Evolutionary conservation across 2,888 invertebrate species (phyloP).

Genomic region (Drosophila merina): DNA sequence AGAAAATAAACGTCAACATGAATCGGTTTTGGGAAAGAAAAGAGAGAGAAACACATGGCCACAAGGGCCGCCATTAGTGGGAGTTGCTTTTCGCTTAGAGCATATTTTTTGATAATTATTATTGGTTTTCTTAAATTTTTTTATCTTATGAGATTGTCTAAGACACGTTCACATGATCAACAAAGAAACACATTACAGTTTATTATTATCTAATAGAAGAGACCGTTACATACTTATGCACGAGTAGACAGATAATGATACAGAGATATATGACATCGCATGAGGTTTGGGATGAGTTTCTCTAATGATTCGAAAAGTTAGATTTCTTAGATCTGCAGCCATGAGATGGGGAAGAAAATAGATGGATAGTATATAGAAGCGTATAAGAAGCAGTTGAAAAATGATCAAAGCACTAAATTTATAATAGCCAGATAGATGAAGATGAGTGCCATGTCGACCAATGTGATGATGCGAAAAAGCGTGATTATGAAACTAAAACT

Average conservation of each 20-base stretch:
- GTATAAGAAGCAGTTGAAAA: slow-evolving; percentile 36
- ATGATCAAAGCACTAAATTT: slow-evolving; percentile 32
- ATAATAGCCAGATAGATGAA: slow-evolving; percentile 22
- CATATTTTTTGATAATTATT: slow-evolving; percentile 2
- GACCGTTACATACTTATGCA: slow-evolving; percentile 45
- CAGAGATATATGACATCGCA: slow-evolving; percentile 44
- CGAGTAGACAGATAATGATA: slow-evolving; percentile 51
- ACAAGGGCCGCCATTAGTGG: slow-evolving; percentile 72
- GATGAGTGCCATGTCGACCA: slow-evolving; percentile 3
- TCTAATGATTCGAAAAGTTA: slow-evolving; percentile 39
- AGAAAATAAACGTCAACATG: slow-evolving; percentile 40
- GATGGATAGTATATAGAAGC: slow-evolving; percentile 24
- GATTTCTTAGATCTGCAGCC: slow-evolving; percentile 13
- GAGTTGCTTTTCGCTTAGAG: slow-evolving; percentile 47
- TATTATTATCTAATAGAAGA: slow-evolving; percentile 29
- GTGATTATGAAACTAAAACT: slow-evolving; percentile 20
- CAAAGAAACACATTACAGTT: slow-evolving; percentile 35
- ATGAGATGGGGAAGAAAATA: slow-evolving; percentile 19
- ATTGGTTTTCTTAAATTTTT: slow-evolving; percentile 2
- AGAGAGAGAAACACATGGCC: slow-evolving; percentile 59
- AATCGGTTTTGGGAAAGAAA: slow-evolving; percentile 57
- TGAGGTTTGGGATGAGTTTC: slow-evolving; percentile 37
- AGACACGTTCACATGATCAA: slow-evolving; percentile 62
- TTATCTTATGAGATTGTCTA: slow-evolving; percentile 27
- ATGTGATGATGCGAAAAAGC: slow-evolving; percentile 5